Percentiles rank a stretch among this genome's conserved stretches.
Evolutionary conservation across 2,888 invertebrate species (phyloP).

Genomic region (Zhuqinia jingwanae): DNA sequence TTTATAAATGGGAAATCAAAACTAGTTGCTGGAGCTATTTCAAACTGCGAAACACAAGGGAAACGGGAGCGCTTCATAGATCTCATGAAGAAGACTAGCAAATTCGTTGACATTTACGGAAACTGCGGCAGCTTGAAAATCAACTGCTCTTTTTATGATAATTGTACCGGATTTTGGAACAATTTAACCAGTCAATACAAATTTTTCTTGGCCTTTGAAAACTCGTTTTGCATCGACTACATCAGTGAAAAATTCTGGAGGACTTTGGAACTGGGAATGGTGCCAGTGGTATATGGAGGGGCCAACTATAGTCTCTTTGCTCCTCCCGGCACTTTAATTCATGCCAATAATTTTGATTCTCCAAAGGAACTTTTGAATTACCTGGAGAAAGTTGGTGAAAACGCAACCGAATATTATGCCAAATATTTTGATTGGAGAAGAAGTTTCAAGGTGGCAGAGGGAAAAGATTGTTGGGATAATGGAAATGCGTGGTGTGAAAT

Average conservation of each 20-base stretch:
- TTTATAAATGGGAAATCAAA: slow-evolving; percentile 1
- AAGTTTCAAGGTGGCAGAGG: no score
- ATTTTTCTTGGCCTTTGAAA: slow-evolving; percentile 58
- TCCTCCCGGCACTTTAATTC: slow-evolving; percentile 36
- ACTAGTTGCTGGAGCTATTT: slow-evolving; percentile 16
- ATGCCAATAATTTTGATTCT: background rate
- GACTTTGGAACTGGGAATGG: slow-evolving; percentile 47
- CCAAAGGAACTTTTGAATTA: background rate
- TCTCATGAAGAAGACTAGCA: background rate
- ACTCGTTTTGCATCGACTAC: slow-evolving; percentile 70
- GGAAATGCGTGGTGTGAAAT: no score
- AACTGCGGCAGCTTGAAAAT: background rate
- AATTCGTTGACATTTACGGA: slow-evolving; percentile 19
- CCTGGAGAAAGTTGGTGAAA: slow-evolving; percentile 1
- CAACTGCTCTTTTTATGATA: background rate
- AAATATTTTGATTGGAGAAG: no score
- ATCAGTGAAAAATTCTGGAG: slow-evolving; percentile 68
- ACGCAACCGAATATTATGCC: background rate
- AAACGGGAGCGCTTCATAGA: slow-evolving; percentile 25
- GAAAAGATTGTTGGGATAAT: no score
- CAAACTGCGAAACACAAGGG: no score
- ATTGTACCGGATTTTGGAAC: slow-evolving; percentile 4
- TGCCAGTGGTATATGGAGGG: slow-evolving; percentile 69
- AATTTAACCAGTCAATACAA: slow-evolving; percentile 19
- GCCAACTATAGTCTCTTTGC: slow-evolving; percentile 17